A percentile compares a stretch with the other conserved stretches of the same genome.
phyloP scores from a whole-genome alignment of 2,113 vertebrate species.

The Suncus etruscus region DNA sequence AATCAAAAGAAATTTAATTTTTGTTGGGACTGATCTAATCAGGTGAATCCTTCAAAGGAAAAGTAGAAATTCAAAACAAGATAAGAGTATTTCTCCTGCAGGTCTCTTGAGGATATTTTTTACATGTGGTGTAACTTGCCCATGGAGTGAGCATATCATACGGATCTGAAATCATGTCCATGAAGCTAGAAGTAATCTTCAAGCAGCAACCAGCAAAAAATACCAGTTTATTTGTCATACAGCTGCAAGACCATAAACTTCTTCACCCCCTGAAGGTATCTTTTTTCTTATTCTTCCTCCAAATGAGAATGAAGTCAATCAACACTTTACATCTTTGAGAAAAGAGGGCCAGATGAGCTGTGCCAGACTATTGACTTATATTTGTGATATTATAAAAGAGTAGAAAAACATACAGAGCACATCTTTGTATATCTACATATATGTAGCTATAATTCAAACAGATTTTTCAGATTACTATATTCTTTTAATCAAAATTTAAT shows the following conservation, averaged over 20 bases:
- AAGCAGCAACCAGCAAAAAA: not conserved
- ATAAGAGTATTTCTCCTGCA: no score
- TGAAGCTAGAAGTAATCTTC: not conserved
- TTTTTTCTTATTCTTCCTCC: not conserved
- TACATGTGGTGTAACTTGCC: not conserved
- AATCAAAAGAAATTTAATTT: no score
- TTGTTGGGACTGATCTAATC: no score
- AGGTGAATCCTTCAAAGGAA: no score
- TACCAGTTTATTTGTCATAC: not conserved
- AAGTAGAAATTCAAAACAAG: no score
- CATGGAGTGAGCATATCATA: not conserved
- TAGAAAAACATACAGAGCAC: not conserved
- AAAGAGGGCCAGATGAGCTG: not conserved
- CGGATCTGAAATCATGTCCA: no score
- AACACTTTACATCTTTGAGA: not conserved
- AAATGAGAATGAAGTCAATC: not conserved
- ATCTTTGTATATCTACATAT: not conserved
- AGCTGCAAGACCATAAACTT: not conserved
- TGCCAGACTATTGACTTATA: no score
- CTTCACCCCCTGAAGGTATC: not conserved
- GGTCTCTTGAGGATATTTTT: no score
- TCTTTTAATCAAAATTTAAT: not conserved
- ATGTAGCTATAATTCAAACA: constrained; percentile 11
- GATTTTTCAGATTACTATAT: not conserved
- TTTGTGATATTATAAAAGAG: not conserved